phyloP scores from a whole-genome alignment of 2,888 invertebrate species.

The Sarcophaga caerulescens region DNA sequence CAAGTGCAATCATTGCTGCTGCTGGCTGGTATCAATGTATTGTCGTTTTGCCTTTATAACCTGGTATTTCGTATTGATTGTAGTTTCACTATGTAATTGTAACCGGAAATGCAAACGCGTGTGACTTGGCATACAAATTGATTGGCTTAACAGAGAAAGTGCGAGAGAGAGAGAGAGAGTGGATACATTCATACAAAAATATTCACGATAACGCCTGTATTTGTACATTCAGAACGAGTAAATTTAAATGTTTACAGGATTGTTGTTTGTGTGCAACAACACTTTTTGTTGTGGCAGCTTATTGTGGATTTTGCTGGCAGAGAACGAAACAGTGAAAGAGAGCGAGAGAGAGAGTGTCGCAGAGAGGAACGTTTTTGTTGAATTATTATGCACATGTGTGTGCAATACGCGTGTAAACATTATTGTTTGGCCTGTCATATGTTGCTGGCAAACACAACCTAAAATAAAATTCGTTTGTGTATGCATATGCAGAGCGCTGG shows the following conservation, averaged over 20 bases:
- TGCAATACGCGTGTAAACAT: slow-evolving; percentile 29
- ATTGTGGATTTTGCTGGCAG: slow-evolving; percentile 9
- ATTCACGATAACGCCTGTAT: background rate
- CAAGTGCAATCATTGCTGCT: background rate
- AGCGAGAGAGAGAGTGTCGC: background rate
- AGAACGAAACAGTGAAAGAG: background rate
- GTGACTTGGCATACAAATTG: slow-evolving; percentile 22
- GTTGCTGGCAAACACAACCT: background rate
- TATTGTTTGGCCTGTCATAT: slow-evolving; percentile 5
- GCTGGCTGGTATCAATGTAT: background rate
- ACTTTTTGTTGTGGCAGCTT: slow-evolving; percentile 10
- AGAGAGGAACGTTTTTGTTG: slow-evolving; percentile 8
- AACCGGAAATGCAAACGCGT: slow-evolving; percentile 47
- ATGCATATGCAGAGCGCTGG: background rate
- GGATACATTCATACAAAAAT: background rate
- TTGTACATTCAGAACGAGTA: background rate
- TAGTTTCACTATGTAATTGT: slow-evolving; percentile 49
- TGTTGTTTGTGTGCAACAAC: background rate
- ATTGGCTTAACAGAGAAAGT: background rate
- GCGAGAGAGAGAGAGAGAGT: background rate
- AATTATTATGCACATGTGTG: slow-evolving; percentile 9
- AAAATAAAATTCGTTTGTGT: background rate
- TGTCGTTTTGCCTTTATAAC: background rate
- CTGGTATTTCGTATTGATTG: background rate
- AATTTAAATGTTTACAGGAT: background rate